Conservation (phyloP, 2,888 invertebrate genomes). For the Busseola fusca region DNA sequence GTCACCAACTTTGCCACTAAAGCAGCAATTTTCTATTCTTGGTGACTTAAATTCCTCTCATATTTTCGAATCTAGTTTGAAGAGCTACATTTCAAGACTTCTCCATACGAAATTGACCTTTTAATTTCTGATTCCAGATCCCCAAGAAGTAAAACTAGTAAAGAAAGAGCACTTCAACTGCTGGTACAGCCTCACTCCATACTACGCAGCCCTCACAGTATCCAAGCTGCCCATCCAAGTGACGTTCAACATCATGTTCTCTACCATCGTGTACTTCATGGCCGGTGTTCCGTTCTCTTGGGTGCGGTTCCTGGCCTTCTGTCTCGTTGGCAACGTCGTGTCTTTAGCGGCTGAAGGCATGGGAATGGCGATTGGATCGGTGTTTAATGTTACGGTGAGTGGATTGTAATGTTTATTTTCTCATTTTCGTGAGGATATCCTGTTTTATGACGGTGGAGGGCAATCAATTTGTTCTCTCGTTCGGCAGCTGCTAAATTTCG, state of each 20-base stretch:
- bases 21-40: neutral
- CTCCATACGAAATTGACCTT: neutral
- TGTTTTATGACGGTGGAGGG: neutral
- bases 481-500: neutral
- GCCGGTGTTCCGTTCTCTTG: slow-evolving; percentile 91
- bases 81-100: neutral
- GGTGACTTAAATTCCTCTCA: neutral
- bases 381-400: slow-evolving; percentile 91
- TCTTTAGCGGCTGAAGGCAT: slow-evolving; percentile 94
- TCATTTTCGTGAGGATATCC: neutral
- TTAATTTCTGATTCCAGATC: slow-evolving; percentile 83
- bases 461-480: neutral
- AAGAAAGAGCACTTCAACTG: slow-evolving; percentile 92
- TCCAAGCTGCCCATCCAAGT: slow-evolving; percentile 90
- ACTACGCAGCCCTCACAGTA: slow-evolving; percentile 90
- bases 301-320: slow-evolving; percentile 91
- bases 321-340: slow-evolving; percentile 91
- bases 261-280: slow-evolving; percentile 90
- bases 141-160: slow-evolving; percentile 91
- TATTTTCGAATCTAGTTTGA: neutral
- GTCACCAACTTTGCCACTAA: neutral
- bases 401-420: neutral
- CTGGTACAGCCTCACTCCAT: slow-evolving; percentile 91
- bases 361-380: slow-evolving; percentile 93
- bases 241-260: slow-evolving; percentile 89